Evolutionary conservation across 2,113 vertebrate genomes (phyloP).

Genomic region (Ploceus nigricollis): DNA sequence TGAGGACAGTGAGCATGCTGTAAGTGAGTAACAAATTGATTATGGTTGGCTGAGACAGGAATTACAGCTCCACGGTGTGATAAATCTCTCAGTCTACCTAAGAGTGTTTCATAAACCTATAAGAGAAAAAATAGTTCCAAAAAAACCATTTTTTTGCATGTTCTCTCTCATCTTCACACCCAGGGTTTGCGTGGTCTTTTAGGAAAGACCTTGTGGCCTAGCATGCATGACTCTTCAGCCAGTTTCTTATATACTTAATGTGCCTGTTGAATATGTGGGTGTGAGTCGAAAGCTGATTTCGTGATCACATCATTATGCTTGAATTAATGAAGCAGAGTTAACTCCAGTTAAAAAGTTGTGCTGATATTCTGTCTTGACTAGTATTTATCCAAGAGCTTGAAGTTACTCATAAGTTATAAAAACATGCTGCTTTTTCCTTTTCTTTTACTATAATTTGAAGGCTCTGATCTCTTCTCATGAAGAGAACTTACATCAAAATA

Average conservation of each 20-base stretch:
- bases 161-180: not conserved
- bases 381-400: slow-evolving; percentile 10
- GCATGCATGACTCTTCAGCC: slow-evolving; percentile 11
- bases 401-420: not conserved
- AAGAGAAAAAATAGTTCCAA: not conserved
- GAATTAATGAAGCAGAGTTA: slow-evolving; percentile 59
- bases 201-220: slow-evolving; percentile 47
- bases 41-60: not conserved
- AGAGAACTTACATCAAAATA: not conserved
- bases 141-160: not conserved
- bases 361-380: not conserved
- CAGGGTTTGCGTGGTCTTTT: slow-evolving; percentile 54
- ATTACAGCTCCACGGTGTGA: not conserved
- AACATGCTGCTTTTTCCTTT: not conserved
- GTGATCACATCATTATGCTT: slow-evolving; percentile 72
- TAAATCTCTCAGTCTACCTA: not conserved
- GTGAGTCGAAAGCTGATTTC: slow-evolving; percentile 70
- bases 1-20: not conserved
- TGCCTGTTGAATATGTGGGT: slow-evolving; percentile 40
- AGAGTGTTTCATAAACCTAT: not conserved
- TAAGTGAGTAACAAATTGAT: not conserved
- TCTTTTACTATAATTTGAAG: not conserved
- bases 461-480: not conserved
- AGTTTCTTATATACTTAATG: slow-evolving; percentile 38
- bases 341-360: slow-evolving; percentile 32